phyloP scores from a whole-genome alignment of 1,140 invertebrate genomes.

The Aphidius gifuensis region DNA sequence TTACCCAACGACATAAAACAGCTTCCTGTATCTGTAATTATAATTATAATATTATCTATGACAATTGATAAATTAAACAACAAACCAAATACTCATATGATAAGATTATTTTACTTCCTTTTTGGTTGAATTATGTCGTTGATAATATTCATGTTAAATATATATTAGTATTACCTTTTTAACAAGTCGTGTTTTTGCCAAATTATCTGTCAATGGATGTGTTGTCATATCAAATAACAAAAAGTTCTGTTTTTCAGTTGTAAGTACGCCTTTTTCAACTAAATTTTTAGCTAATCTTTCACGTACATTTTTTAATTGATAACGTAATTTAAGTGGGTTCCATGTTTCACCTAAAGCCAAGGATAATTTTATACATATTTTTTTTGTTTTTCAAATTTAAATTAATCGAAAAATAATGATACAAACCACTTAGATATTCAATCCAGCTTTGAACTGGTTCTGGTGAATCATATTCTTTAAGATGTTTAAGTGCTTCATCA shows the following conservation, averaged over 20 bases:
- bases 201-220: constrained; percentile 94
- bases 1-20: constrained; percentile 93
- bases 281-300: constrained; percentile 99
- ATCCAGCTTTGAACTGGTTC: constrained; percentile 99
- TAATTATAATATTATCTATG: constrained; percentile 6
- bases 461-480: constrained; percentile 94
- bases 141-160: not conserved
- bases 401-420: constrained; percentile 16
- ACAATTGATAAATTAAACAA: constrained; percentile 11
- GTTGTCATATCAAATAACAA: constrained; percentile 99
- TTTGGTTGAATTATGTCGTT: not conserved
- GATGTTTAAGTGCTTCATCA: constrained; percentile 98
- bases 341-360: constrained; percentile 89
- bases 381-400: not conserved
- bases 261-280: constrained; percentile 99
- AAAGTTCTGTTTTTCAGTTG: constrained; percentile 99
- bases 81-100: constrained; percentile 11
- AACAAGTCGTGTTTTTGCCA: constrained; percentile 93
- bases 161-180: constrained; percentile 75
- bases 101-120: constrained; percentile 14
- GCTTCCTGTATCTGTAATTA: constrained; percentile 89
- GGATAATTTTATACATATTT: constrained; percentile 22
- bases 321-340: constrained; percentile 98
- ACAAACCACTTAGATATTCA: constrained; percentile 95
- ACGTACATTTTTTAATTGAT: constrained; percentile 97